Evolutionary conservation across 2,113 vertebrate species (phyloP).

Genomic region (Nestor notabilis): DNA sequence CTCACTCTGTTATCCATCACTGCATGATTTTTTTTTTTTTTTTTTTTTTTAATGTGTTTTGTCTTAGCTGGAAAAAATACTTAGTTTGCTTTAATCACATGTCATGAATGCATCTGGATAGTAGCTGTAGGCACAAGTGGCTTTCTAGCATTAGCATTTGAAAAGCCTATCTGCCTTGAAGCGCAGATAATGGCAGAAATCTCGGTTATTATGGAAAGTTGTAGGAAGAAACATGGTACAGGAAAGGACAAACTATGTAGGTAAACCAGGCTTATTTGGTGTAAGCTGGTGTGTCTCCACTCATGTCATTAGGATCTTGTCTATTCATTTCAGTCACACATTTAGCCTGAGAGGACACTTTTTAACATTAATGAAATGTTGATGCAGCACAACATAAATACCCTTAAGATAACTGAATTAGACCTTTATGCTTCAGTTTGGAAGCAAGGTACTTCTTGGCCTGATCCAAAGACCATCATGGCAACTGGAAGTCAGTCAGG

Average conservation of each 20-base stretch:
- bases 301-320: neutral
- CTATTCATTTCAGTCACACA: neutral
- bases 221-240: neutral
- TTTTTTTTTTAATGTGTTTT: neutral
- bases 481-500: neutral
- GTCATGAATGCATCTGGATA: conserved; percentile 24
- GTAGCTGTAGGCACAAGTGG: neutral
- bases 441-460: neutral
- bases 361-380: neutral
- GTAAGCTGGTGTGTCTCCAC: neutral
- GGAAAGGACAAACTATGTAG: neutral
- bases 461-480: neutral
- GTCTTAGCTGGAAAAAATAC: neutral
- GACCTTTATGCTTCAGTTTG: neutral
- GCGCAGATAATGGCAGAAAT: neutral
- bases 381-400: neutral
- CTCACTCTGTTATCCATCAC: neutral
- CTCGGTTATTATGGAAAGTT: neutral
- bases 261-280: neutral
- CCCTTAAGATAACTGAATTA: neutral
- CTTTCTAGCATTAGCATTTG: neutral
- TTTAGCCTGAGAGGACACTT: neutral
- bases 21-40: neutral
- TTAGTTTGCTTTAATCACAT: neutral
- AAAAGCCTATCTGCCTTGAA: neutral